phyloP scores from a whole-genome alignment of 2,888 invertebrate species.

The Stegophylla sp. region DNA sequence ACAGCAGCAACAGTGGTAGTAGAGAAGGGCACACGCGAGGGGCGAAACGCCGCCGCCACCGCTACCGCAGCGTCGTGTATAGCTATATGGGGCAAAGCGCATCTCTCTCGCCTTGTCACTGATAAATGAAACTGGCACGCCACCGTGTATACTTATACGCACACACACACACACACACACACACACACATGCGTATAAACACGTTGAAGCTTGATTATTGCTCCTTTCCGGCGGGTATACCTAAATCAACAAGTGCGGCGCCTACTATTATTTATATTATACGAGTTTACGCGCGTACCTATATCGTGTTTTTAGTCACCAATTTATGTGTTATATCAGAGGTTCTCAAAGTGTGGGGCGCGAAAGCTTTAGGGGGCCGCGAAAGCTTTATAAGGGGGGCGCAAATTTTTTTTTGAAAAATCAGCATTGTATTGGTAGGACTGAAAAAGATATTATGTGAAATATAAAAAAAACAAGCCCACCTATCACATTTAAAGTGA shows the following conservation, averaged over 20 bases:
- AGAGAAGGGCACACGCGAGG: constrained; percentile 33
- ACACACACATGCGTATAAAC: constrained; percentile 26
- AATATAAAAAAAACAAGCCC: too few relatives aligned
- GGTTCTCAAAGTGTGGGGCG: too few relatives aligned
- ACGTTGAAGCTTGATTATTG: constrained; percentile 51
- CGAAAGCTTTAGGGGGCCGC: too few relatives aligned
- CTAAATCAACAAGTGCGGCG: constrained; percentile 57
- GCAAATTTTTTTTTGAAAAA: too few relatives aligned
- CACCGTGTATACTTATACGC: neutral
- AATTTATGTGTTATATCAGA: too few relatives aligned
- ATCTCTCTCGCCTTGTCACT: constrained; percentile 58
- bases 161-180: constrained; percentile 21
- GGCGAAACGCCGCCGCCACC: constrained; percentile 32
- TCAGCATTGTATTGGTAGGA: too few relatives aligned
- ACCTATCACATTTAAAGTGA: too few relatives aligned
- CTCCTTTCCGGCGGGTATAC: constrained; percentile 51
- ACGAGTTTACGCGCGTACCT: too few relatives aligned
- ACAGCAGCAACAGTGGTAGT: neutral
- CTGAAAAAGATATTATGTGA: too few relatives aligned
- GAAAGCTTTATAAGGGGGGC: too few relatives aligned
- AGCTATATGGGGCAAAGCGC: constrained; percentile 44
- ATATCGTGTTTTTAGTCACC: constrained; percentile 8
- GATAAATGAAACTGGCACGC: constrained; percentile 58
- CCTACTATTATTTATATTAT: too few relatives aligned
- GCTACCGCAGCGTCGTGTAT: constrained; percentile 6